phyloP scores from a whole-genome alignment of 1,140 invertebrate species.

The Octopus bimaculoides region DNA sequence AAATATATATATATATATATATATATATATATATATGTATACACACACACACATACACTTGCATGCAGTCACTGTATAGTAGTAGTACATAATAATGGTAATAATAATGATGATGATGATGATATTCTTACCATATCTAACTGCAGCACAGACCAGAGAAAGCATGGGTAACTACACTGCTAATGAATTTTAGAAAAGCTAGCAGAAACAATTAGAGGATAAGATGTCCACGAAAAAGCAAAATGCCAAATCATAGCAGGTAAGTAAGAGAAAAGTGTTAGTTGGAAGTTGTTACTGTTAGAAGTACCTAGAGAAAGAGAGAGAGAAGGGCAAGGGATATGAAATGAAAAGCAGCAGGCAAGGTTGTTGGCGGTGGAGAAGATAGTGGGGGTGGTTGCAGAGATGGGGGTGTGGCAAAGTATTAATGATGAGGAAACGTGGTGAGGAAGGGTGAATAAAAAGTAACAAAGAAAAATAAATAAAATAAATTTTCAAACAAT shows the following conservation, averaged over 20 bases:
- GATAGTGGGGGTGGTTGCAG: neutral
- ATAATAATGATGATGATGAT: too few relatives aligned
- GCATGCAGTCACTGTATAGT: too few relatives aligned
- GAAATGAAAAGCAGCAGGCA: too few relatives aligned
- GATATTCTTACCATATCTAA: neutral
- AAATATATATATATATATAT: neutral
- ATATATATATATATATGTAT: conserved; percentile 2
- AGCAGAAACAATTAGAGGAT: conserved; percentile 2
- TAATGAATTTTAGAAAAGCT: conserved; percentile 1
- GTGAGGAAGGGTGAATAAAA: neutral
- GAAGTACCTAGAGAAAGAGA: too few relatives aligned
- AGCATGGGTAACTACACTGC: neutral
- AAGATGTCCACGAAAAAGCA: neutral
- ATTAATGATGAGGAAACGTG: neutral
- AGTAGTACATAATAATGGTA: too few relatives aligned
- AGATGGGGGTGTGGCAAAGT: neutral
- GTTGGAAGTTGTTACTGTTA: too few relatives aligned
- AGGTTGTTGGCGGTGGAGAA: too few relatives aligned
- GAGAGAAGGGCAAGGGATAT: too few relatives aligned
- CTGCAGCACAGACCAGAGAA: conserved; percentile 7
- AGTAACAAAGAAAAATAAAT: neutral
- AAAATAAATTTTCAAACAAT: too few relatives aligned
- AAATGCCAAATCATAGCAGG: neutral
- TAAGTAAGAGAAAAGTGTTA: neutral
- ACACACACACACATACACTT: neutral